Conservation (phyloP, 2,797 vertebrate species). For the Anabacerthia variegaticeps region DNA sequence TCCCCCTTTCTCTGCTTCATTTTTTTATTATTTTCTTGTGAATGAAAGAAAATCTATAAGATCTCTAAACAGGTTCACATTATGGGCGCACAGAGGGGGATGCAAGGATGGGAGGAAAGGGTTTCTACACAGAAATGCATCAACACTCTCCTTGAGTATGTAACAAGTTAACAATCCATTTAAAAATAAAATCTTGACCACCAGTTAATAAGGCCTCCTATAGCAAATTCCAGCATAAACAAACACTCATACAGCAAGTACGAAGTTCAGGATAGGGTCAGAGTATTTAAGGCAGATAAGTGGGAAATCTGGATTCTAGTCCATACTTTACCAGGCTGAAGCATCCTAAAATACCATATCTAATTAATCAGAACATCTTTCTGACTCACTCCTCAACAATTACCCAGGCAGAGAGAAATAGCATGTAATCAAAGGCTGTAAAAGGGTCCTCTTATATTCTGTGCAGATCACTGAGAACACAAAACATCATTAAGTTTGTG, state of each 20-base stretch:
- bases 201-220: conserved; percentile 61
- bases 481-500: conserved; percentile 8
- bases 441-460: conserved; percentile 46
- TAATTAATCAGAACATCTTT: conserved; percentile 75
- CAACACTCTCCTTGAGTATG: neutral
- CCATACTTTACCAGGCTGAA: conserved; percentile 38
- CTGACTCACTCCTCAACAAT: conserved; percentile 70
- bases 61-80: conserved; percentile 19
- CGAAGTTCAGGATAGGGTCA: conserved; percentile 44
- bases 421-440: conserved; percentile 59
- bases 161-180: conserved; percentile 67
- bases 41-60: conserved; percentile 13
- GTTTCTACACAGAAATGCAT: neutral
- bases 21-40: neutral
- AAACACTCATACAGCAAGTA: conserved; percentile 47
- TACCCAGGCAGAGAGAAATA: conserved; percentile 68
- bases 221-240: conserved; percentile 68
- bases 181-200: conserved; percentile 74
- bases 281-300: conserved; percentile 55
- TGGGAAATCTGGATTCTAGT: conserved; percentile 72
- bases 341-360: conserved; percentile 67
- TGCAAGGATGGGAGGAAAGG: neutral
- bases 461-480: conserved; percentile 25
- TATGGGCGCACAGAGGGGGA: neutral
- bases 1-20: neutral